Evolutionary conservation across 2,888 invertebrate species (phyloP), one percentile per base, ranked within the genome.

Genomic region (Lepeophtheirus nordmannii): DNA sequence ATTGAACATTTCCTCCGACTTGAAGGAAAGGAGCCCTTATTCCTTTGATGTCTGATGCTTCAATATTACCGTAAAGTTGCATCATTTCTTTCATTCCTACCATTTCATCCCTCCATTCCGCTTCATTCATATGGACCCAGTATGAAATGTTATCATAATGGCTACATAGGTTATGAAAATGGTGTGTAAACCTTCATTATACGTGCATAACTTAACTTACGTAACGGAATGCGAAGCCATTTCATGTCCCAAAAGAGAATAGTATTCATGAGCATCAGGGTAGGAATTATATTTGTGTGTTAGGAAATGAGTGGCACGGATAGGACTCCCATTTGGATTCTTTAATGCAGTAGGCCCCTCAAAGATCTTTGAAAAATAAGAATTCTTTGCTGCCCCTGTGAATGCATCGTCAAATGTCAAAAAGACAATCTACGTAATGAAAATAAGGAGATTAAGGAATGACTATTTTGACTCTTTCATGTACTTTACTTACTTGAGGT

Each of bases 11-110:
- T 1, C 82, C 82, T 0, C 80, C 77, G 11, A 79, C 72, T 72
- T 82, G 81, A n/a, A 82, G 73, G 72, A 79, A 80, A 1, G 82
- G 82, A 37, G 80, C 73, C 41, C 81, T 76, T 70, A 79, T 75
- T 58, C 81, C 81, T 22, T 67, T 65, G 62, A 74, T 69, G 38
- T 71, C 68, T 8, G 69, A 68, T 17, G 56, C 58, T 0, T 73
- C 72, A 65, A 84, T 80, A 63, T 80, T 79, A 1, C 81, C 82
- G 68, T 81, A 81, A 30, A 76, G 74, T 0, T 77, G 68, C 69
- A 82, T 76, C 65, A 80, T 77, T 0, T 73, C 71, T 68, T 75
- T 78, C 73, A 85, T 83, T 10, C 82, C 82, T 0, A 76, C 81
- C 67, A 85, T 80, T 73, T 86, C 85, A 5, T 72, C 71, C 61